Conservation (phyloP, 2,888 invertebrate species). For the Drosophila suboccidentalis region DNA sequence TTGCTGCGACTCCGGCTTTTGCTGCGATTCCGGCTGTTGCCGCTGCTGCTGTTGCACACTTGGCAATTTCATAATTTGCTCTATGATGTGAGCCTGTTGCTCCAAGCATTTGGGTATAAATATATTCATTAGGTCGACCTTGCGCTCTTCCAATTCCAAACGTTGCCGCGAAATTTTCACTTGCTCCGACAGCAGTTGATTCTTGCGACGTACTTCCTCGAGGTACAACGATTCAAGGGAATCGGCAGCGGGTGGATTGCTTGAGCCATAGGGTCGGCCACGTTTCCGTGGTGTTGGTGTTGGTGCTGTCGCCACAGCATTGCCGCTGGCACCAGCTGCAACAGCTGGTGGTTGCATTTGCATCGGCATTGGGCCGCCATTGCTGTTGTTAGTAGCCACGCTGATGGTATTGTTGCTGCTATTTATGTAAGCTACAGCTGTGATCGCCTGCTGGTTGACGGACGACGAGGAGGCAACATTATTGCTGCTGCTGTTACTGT, state of each 20-base stretch:
- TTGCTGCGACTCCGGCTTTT: conserved; percentile 3
- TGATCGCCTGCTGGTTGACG: conserved; percentile 69
- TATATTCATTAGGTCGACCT: conserved; percentile 74
- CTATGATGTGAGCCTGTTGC: conserved; percentile 75
- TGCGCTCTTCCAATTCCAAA: conserved; percentile 77
- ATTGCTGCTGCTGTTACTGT: conserved; percentile 47
- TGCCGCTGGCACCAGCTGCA: conserved; percentile 17
- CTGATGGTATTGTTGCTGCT: conserved; percentile 70
- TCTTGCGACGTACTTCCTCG: conserved; percentile 79
- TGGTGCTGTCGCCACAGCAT: conserved; percentile 39
- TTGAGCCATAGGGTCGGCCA: conserved; percentile 68
- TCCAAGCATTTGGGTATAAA: conserved; percentile 83
- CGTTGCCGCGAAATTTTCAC: conserved; percentile 78
- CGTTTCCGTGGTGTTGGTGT: conserved; percentile 67
- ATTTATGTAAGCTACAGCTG: conserved; percentile 75
- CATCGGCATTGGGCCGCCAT: conserved; percentile 25
- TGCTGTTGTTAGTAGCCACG: conserved; percentile 68
- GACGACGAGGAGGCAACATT: conserved; percentile 39
- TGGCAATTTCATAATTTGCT: conserved; percentile 58
- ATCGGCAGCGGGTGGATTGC: conserved; percentile 60
- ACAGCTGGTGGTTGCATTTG: conserved; percentile 58
- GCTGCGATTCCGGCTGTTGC: conserved; percentile 10
- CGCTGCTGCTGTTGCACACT: conserved; percentile 27
- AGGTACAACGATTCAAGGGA: conserved; percentile 71
- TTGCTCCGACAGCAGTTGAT: conserved; percentile 76